Conservation (phyloP, 2,113 vertebrate genomes). For the Paradoxurus hermaphroditus region DNA sequence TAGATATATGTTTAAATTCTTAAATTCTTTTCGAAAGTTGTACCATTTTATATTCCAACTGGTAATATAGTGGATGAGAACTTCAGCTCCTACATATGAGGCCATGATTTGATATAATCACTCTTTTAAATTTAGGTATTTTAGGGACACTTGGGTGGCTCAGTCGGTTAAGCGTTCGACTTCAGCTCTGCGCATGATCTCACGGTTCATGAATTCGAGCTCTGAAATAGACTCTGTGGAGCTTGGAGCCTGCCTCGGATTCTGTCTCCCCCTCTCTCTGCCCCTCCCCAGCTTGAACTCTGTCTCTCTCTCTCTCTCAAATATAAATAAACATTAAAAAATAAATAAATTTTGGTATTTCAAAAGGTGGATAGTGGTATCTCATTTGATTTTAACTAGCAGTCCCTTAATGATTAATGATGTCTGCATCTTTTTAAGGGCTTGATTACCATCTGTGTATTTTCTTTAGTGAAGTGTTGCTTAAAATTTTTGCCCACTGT, state of each 20-base stretch:
- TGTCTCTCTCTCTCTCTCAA: too few species aligned
- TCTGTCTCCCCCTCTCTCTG: too few species aligned
- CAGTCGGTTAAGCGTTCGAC: too few species aligned
- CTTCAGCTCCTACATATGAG: not conserved
- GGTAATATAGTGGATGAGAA: not conserved
- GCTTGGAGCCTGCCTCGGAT: too few species aligned
- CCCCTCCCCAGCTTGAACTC: too few species aligned
- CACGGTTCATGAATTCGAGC: too few species aligned
- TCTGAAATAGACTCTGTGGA: too few species aligned
- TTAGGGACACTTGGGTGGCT: too few species aligned
- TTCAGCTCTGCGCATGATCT: too few species aligned
- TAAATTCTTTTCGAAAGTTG: not conserved
- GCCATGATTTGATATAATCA: not conserved
- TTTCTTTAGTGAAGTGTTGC: not conserved
- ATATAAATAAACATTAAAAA: too few species aligned
- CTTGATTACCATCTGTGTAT: not conserved
- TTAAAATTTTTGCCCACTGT: not conserved
- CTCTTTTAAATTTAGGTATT: not conserved
- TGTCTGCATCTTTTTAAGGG: not conserved
- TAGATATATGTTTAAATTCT: not conserved
- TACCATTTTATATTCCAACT: not conserved
- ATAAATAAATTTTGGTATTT: not conserved
- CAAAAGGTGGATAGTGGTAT: not conserved
- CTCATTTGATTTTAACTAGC: not conserved
- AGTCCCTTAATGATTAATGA: not conserved